Evolutionary conservation across 2,888 invertebrate genomes (phyloP).

Genomic region (Zhuqinia jingwanae): DNA sequence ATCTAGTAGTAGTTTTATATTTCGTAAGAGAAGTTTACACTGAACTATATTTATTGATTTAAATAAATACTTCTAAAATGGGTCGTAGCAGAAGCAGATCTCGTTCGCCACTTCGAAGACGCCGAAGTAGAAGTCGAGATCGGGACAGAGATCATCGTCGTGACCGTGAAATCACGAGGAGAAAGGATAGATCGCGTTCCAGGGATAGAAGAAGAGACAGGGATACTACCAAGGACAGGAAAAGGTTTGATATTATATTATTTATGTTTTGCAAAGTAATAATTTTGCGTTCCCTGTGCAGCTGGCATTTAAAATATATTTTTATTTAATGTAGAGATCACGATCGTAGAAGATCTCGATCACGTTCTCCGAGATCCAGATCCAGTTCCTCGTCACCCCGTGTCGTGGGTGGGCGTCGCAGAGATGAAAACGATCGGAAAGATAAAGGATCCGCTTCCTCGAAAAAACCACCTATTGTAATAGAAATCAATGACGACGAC

Average conservation of each 20-base stretch:
- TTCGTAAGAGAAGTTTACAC: neutral
- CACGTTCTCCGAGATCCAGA: conserved; percentile 32
- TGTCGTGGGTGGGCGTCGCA: neutral
- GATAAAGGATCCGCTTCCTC: conserved; percentile 33
- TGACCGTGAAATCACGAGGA: conserved; percentile 81
- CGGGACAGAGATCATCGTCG: conserved; percentile 80
- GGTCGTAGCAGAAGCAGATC: conserved; percentile 81
- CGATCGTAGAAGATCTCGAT: conserved; percentile 35
- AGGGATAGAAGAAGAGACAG: conserved; percentile 80
- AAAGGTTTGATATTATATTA: conserved; percentile 12
- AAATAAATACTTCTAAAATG: conserved; percentile 79
- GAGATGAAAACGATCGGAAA: conserved; percentile 36
- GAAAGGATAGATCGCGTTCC: conserved; percentile 81
- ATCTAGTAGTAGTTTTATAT: too few relatives aligned
- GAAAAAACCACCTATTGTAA: conserved; percentile 61
- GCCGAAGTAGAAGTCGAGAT: conserved; percentile 72
- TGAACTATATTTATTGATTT: neutral
- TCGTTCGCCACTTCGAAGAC: conserved; percentile 81
- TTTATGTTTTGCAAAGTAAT: too few relatives aligned
- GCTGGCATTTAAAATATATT: neutral
- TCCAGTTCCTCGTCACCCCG: conserved; percentile 35
- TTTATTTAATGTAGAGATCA: conserved; percentile 29
- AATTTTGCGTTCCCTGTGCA: too few relatives aligned
- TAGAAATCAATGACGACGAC: conserved; percentile 87
- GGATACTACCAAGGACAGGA: conserved; percentile 53